Conservation (phyloP, 37 sponge, comb jelly and placozoan species). For the Diacarnus erythraeanus region DNA sequence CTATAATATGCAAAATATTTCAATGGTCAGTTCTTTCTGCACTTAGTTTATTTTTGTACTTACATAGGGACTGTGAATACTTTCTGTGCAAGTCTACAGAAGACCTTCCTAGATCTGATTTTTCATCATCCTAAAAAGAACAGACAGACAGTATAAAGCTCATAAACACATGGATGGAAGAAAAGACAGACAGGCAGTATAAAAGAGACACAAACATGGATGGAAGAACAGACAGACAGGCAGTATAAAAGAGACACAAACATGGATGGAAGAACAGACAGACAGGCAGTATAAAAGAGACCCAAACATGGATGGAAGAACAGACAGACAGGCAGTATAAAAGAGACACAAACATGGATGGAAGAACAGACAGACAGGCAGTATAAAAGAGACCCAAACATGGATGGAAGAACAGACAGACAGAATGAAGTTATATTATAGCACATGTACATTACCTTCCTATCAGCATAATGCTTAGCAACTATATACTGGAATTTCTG, state of each 20-base stretch:
- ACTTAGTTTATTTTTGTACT: too few relatives aligned
- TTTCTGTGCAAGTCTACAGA: slow-evolving; percentile 92
- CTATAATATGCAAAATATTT: too few relatives aligned
- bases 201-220: not conserved
- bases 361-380: not conserved
- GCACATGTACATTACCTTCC: slow-evolving; percentile 52
- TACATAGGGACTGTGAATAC: slow-evolving; percentile 76
- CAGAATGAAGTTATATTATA: not conserved
- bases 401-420: not conserved
- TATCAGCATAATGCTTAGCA: slow-evolving; percentile 83
- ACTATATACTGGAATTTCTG: slow-evolving; percentile 83
- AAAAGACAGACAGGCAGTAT: not conserved
- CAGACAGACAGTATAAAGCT: not conserved
- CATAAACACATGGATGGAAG: not conserved
- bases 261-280: not conserved
- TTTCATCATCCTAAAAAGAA: slow-evolving; percentile 71
- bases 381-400: not conserved
- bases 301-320: not conserved
- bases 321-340: not conserved
- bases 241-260: not conserved
- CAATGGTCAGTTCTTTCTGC: too few relatives aligned
- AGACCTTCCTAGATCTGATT: slow-evolving; percentile 75
- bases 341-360: not conserved
- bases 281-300: not conserved
- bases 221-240: not conserved